Evolutionary conservation across 2,113 vertebrate genomes (phyloP), one percentile per base, ranked within the genome.

Genomic region (Cisticola juncidis): DNA sequence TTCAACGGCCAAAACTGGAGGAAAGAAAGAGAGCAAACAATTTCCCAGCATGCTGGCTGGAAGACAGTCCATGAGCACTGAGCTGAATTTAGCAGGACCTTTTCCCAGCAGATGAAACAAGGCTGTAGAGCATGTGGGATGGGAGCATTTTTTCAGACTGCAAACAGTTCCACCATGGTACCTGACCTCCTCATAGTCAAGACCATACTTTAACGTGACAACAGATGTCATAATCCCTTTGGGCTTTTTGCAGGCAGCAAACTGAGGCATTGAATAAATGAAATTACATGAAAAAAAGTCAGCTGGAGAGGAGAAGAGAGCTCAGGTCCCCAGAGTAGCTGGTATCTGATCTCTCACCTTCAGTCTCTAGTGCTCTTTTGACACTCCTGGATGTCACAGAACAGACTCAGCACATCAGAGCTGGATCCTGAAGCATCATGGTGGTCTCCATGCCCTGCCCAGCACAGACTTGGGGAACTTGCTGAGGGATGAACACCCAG

Each of bases 241-340:
- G 95, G 94, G 94, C 78, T 95, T 96, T 94, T 81, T 91, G 81
- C 73, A 95, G 81, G 72, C 93, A 96, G 79, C 79, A 97, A 96
- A 95, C 88, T 88, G 85, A 95, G 95, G 93, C 90, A 78, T 58
- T 56, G 76, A 72, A 78, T 94, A 96, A 95, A 93, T 92, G 80
- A 95, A 97, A 93, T 85, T 6, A 85, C 81, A 91, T 62, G 50
- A 61, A 87, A 95, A 96, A 95, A 89, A 72, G 61, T 90, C 74
- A 93, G 31, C 71, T 81, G 93, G 68, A 86, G 25, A 91, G 38
- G 42, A 90, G 42, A 80, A 80, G 74, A 86, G 86, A 83, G 48
- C 72, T 87, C 72, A 70, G 60, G 71, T 95, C 88, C 68, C 88
- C 47, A 86, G 92, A 90, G 87, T 60, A 53, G 24, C 54, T 91